Base-by-base conservation (phyloP, 2,888 invertebrate species). In the Mechanitis messenoides region DNA sequence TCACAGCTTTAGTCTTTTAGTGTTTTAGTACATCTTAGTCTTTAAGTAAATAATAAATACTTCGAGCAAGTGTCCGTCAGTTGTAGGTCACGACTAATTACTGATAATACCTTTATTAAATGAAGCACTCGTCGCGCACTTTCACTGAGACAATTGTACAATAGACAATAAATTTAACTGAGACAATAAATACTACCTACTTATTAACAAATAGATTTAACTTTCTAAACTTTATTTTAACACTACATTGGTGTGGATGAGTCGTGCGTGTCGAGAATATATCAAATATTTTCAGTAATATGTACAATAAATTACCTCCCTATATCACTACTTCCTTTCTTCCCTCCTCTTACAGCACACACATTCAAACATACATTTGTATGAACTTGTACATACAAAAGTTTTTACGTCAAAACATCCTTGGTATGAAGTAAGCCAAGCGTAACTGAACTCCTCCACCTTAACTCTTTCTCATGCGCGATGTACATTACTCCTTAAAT, bases 31-130 rank as follows among this genome's bases (percentile, higher is more conserved):
- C n/a, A n/a, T n/a, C n/a, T 20, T 20, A 20, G 20, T 20, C 20
- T 20, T 20, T 20, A 1, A 20, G 20, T 6, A 5, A 6, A 6
- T 6, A 3, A 35, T 35, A 2, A 42, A 50, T 28, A 47, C 53
- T 50, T 42, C 45, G 33, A 61, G 42, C 53, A 42, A 31, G 6
- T 31, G 3, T 31, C 7, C 56, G 35, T 55, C 59, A 59, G 55
- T 55, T 53, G 58, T 42, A 53, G 46, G 58, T 46, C 61, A 47
- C 55, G 60, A 50, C 57, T 55, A 63, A 63, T 58, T 63, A 57
- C 45, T n/a, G 58, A 61, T 63, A 59, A 65, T 63, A 63, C 61
- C 53, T 63, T 63, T 66, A 66, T 66, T 66, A 59, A 63, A 63
- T 66, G 57, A 63, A 61, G 55, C 54, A 45, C 35, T 54, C 46